Evolutionary conservation across 2,113 vertebrate genomes (phyloP).

Genomic region (Orthonyx spaldingii): DNA sequence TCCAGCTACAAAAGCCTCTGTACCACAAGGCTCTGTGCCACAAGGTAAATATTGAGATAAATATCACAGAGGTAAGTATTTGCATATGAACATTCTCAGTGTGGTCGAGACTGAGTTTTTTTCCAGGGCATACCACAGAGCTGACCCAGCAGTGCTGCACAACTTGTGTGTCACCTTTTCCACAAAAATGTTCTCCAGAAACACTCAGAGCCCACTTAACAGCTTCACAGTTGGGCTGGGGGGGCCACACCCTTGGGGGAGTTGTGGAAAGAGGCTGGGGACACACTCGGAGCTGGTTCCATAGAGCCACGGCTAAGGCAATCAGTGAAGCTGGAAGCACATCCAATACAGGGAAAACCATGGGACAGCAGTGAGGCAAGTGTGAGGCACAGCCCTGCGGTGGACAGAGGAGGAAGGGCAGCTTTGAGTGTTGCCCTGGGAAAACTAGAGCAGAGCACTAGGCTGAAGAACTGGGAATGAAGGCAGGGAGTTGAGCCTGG

Average conservation of each 20-base stretch:
- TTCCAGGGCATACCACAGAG: not conserved
- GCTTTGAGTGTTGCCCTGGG: not conserved
- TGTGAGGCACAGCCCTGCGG: not conserved
- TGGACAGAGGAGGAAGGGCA: not conserved
- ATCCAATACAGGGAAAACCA: not conserved
- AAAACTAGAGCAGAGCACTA: not conserved
- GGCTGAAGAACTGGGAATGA: not conserved
- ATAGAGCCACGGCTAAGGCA: not conserved
- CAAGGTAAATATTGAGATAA: not conserved
- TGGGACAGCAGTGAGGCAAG: rapidly evolving
- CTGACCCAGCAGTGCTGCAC: not conserved
- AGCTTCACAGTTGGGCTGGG: not conserved
- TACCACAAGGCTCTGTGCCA: no score
- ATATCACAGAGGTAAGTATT: not conserved
- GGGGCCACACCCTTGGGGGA: not conserved
- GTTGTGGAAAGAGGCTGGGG: rapidly evolving
- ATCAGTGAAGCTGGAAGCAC: not conserved
- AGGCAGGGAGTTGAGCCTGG: not conserved
- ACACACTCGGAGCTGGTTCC: not conserved
- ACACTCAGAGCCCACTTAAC: not conserved
- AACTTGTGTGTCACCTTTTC: not conserved
- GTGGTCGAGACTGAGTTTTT: rapidly evolving
- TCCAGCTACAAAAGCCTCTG: not conserved
- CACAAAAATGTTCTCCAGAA: not conserved
- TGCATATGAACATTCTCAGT: not conserved